Percentiles rank a stretch among this genome's conserved stretches.
phyloP scores from a whole-genome alignment of 2,113 vertebrate species.

The Gallinago undulata region DNA sequence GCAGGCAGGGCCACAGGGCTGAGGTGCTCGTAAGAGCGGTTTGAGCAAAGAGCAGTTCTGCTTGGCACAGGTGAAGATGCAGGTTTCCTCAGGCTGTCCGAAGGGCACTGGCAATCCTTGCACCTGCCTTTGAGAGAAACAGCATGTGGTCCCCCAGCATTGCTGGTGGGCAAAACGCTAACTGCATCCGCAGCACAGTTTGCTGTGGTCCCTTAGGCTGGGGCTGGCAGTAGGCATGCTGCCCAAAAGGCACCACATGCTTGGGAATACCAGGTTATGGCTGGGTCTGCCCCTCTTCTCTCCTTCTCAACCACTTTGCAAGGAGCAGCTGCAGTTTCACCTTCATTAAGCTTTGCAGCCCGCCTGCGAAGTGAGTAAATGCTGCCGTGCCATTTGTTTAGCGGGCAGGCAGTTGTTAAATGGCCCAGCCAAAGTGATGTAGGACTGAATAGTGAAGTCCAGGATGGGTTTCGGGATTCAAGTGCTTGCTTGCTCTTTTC shows the following conservation, averaged over 20 bases:
- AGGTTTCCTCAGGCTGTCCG: not conserved
- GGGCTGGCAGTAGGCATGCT: not conserved
- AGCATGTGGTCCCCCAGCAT: not conserved
- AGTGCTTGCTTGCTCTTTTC: not conserved
- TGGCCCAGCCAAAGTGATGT: not conserved
- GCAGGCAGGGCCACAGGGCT: not conserved
- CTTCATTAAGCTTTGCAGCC: accelerated
- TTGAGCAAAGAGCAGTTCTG: not conserved
- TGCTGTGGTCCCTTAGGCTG: not conserved
- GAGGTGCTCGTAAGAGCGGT: not conserved
- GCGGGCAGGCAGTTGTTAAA: not conserved
- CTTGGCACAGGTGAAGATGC: not conserved
- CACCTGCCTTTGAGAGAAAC: not conserved
- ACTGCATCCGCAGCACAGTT: accelerated
- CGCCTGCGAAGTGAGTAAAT: not conserved
- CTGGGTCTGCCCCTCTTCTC: not conserved
- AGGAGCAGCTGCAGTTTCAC: not conserved
- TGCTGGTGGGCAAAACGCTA: not conserved
- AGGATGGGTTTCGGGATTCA: not conserved
- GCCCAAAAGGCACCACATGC: not conserved
- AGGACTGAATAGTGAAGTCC: not conserved
- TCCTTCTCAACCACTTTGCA: not conserved
- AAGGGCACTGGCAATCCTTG: not conserved
- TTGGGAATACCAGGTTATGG: not conserved
- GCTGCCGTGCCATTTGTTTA: not conserved